A percentile compares a stretch with the other conserved stretches of the same genome.
These are phyloP conservation scores for Saturnia japonica DNA, from an alignment of 2,888 invertebrate species.

Conservation along the genomic window DNA sequence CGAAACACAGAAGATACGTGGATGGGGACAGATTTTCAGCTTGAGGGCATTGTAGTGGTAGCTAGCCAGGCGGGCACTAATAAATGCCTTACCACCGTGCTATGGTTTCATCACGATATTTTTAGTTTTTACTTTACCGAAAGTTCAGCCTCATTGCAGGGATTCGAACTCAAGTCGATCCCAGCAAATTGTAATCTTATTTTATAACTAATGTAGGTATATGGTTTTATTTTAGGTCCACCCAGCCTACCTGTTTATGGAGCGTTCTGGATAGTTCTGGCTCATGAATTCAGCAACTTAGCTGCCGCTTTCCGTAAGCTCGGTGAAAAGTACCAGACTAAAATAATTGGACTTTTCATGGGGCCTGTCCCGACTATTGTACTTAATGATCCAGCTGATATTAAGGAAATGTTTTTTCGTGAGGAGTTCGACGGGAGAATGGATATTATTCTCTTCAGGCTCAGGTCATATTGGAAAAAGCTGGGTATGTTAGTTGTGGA, in stretches of 20 bases:
- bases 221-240: slow-evolving; percentile 72
- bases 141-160: no score
- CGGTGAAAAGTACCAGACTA: slow-evolving; percentile 81
- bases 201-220: background rate
- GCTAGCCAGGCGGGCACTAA: no score
- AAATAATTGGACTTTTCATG: slow-evolving; percentile 81
- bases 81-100: no score
- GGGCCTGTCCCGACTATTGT: slow-evolving; percentile 76
- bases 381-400: slow-evolving; percentile 76
- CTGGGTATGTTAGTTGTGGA: slow-evolving; percentile 58
- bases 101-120: no score
- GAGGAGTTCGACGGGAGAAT: slow-evolving; percentile 84
- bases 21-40: no score
- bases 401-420: slow-evolving; percentile 82
- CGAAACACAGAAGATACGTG: no score
- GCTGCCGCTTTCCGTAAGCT: slow-evolving; percentile 75
- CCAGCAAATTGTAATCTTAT: background rate
- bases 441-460: slow-evolving; percentile 66
- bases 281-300: slow-evolving; percentile 76
- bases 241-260: slow-evolving; percentile 84
- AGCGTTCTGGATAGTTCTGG: slow-evolving; percentile 81
- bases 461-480: slow-evolving; percentile 79
- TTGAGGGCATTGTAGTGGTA: no score
- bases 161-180: no score
- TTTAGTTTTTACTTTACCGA: no score